A percentile compares a stretch with the other conserved stretches of the same genome.
These are phyloP conservation scores for Acleris sparsana DNA, from an alignment of 2,888 invertebrate genomes.

Conservation along the genomic window DNA sequence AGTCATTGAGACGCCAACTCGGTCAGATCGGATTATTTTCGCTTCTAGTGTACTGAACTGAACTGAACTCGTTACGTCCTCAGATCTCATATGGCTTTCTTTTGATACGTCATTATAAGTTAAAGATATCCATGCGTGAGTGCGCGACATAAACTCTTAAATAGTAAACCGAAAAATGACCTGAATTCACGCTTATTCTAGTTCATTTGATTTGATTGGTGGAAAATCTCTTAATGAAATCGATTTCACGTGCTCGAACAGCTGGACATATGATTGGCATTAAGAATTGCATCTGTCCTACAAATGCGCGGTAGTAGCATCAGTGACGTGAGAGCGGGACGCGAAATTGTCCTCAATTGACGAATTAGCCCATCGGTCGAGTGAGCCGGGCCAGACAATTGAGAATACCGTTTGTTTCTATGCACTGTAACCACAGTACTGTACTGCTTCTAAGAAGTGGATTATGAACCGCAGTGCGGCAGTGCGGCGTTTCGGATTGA, in stretches of 20 bases:
- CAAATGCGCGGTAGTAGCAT: constrained; percentile 60
- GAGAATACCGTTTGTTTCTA: neutral
- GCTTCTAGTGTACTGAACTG: constrained; percentile 51
- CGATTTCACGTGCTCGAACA: constrained; percentile 55
- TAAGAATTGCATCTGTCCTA: constrained; percentile 72
- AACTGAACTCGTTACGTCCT: constrained; percentile 41
- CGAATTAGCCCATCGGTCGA: constrained; percentile 59
- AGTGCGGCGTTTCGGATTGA: too few species aligned
- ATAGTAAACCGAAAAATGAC: constrained; percentile 18
- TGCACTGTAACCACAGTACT: constrained; percentile 5
- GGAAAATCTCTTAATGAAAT: constrained; percentile 56
- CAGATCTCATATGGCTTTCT: constrained; percentile 26
- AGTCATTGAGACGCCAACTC: constrained; percentile 64
- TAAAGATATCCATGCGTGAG: constrained; percentile 12
- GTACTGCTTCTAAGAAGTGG: too few species aligned
- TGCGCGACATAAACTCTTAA: constrained; percentile 8
- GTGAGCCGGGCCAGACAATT: constrained; percentile 11
- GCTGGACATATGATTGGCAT: constrained; percentile 67
- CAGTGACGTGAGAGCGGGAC: constrained; percentile 59
- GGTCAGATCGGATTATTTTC: constrained; percentile 63
- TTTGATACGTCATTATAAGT: neutral
- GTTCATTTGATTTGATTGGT: constrained; percentile 49
- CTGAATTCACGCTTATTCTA: constrained; percentile 40
- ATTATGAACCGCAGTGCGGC: too few species aligned
- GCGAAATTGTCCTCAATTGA: constrained; percentile 78